Base-by-base conservation (phyloP, 2,888 invertebrate species). In the Alsophila aescularia region DNA sequence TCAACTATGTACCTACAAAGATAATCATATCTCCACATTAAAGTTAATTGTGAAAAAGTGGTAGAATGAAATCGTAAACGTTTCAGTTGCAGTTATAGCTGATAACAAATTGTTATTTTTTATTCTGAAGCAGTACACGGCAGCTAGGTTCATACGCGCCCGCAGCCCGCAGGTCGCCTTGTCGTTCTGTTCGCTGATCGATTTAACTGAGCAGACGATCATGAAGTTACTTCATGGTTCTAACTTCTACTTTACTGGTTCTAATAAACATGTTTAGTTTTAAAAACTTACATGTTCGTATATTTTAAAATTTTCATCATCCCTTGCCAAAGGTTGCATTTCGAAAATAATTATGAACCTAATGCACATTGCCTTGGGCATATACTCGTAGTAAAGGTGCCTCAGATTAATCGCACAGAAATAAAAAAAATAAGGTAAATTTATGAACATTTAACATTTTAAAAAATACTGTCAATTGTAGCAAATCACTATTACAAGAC, bases 131-230 rank as follows among this genome's bases (percentile, higher is more conserved):
- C 9, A 27, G 27, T 18, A 8, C n/a, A 10, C 29, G n/a, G 29
- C n/a, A n/a, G n/a, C n/a, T n/a, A n/a, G n/a, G n/a, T n/a, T n/a
- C 29, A 7, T 12, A 31, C 12, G 2, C 13, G 1, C 32, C 7
- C 32, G 32, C 12, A 12, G 1, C 32, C 7, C 32, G 32, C 12
- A 12, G 47, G 35, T 35, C 47, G 32, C 47, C 47, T 48, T 31
- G 21, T n/a, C 0, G 1, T 15, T 39, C 9, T 14, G 29, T 15
- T 29, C 7, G 29, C 7, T n/a, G 10, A 15, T 15, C 16, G 6
- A 31, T n/a, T 15, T 41, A 41, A 37, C 12, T 29, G 29, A 13
- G 47, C 31, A n/a, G 10, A 4, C 7, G 16, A 9, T 9, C 27
- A 24, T 39, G 16, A 16, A 16, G 10, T 39, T 6, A 15, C 6